Evolutionary conservation across 2,113 vertebrate species (phyloP), one percentile per base, ranked within the genome.

Genomic region (Chaetodon trifascialis): DNA sequence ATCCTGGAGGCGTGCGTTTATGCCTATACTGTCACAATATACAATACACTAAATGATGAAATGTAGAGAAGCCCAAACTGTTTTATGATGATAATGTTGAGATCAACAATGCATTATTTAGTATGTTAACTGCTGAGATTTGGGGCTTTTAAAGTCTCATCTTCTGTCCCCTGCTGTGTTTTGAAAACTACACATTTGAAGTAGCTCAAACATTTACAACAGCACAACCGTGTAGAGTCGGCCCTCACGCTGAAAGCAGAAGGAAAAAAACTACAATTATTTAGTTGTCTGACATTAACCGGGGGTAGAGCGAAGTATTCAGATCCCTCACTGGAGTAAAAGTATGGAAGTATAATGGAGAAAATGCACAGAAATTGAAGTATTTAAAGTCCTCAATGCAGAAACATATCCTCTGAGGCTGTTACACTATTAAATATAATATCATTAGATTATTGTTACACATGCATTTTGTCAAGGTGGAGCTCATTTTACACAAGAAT

Each of bases 1-100:
- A 17, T 30, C 85, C 69, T 77, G 73, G 73, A 76, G 86, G 80
- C 56, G n/a, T 72, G 74, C 44, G 58, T 85, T 80, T 75, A 86
- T 73, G 73, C 74, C 71, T 65, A 7, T 49, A 77, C 67, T 69
- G 75, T 80, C 80, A 67, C 64, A 80, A 73, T 73, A 69, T 62
- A 70, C 59, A 86, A 58, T 14, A 46, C 73, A 51, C 75, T 75
- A 63, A 64, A 62, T 47, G 47, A 80, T 49, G 54, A 54, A 83
- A 64, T 21, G 40, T 46, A 40, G 40, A 62, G 42, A 46, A 0
- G 36, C 12, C 30, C 1, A 69, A 54, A 25, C 80, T 4, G 79
- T 73, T 84, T 76, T 49, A 65, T 55, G 71, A 68, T 49, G 54
- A 0, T 23, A 52, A 21, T 62, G 4, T 23, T 30, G 19, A 25